phyloP scores from a whole-genome alignment of 2,888 invertebrate species.

The Xiphydria camelus region DNA sequence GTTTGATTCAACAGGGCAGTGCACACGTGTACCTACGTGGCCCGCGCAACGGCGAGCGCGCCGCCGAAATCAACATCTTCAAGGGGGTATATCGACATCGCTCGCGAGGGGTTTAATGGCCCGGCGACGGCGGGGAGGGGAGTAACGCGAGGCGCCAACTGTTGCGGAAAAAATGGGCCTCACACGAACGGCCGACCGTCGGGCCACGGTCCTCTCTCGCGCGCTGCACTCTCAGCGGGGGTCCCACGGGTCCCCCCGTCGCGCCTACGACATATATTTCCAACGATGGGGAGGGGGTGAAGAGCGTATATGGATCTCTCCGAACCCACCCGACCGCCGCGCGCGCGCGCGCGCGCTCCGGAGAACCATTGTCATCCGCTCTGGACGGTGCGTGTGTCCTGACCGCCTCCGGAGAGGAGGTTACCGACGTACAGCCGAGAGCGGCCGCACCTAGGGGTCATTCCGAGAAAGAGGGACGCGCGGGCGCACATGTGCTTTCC shows the following conservation, averaged over 20 bases:
- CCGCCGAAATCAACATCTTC: background rate
- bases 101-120: background rate
- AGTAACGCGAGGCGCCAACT: slow-evolving; percentile 12
- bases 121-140: background rate
- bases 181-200: slow-evolving; percentile 31
- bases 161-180: slow-evolving; percentile 39
- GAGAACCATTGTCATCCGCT: slow-evolving; percentile 20
- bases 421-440: too few relatives aligned
- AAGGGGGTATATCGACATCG: slow-evolving; percentile 1
- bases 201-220: slow-evolving; percentile 4
- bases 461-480: slow-evolving; percentile 1
- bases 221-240: slow-evolving; percentile 1
- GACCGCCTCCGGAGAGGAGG: too few relatives aligned
- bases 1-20: slow-evolving; percentile 19
- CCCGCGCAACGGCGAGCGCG: too few relatives aligned
- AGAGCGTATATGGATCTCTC: slow-evolving; percentile 8
- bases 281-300: slow-evolving; percentile 3
- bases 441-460: background rate
- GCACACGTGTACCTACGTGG: slow-evolving; percentile 7
- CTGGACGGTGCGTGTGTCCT: slow-evolving; percentile 7
- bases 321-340: slow-evolving; percentile 20
- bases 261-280: background rate
- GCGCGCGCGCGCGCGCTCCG: slow-evolving; percentile 22
- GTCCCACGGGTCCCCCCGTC: background rate
- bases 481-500: slow-evolving; percentile 2